A percentile compares a stretch with the other conserved stretches of the same genome.
phyloP scores from a whole-genome alignment of 2,888 invertebrate species.

The Caenorhabditis uteleia region DNA sequence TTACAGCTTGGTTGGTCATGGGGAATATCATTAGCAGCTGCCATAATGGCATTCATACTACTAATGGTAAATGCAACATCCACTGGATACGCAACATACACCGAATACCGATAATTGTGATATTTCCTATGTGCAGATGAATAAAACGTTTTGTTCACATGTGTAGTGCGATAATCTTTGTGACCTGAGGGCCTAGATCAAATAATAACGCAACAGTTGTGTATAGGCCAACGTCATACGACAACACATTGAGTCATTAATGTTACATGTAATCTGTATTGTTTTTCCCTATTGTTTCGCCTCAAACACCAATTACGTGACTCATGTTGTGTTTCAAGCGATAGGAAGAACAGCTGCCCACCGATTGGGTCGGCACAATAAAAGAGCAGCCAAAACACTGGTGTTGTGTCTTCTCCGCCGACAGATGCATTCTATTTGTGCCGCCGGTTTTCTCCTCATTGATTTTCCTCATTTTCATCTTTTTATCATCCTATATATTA shows the following conservation, averaged over 20 bases:
- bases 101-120: conserved; percentile 19
- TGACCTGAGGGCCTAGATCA: too few species aligned
- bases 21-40: conserved; percentile 25
- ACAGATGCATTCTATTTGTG: neutral
- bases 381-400: too few species aligned
- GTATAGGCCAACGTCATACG: neutral
- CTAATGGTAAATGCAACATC: conserved; percentile 21
- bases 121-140: too few species aligned
- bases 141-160: neutral
- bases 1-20: conserved; percentile 40
- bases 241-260: neutral
- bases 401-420: neutral
- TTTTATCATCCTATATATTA: neutral
- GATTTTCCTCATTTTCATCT: neutral
- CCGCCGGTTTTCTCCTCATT: too few species aligned
- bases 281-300: too few species aligned
- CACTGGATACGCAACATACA: conserved; percentile 26
- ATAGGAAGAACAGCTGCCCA: too few species aligned
- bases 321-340: too few species aligned
- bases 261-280: too few species aligned
- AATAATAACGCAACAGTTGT: neutral
- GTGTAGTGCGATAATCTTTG: neutral
- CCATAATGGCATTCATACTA: conserved; percentile 14
- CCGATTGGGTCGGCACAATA: too few species aligned
- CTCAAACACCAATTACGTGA: too few species aligned